Percentiles rank a stretch among this genome's conserved stretches.
These are phyloP conservation scores for Azorinus chamasolen DNA, from an alignment of 2,888 invertebrate species.

Conservation along the genomic window DNA sequence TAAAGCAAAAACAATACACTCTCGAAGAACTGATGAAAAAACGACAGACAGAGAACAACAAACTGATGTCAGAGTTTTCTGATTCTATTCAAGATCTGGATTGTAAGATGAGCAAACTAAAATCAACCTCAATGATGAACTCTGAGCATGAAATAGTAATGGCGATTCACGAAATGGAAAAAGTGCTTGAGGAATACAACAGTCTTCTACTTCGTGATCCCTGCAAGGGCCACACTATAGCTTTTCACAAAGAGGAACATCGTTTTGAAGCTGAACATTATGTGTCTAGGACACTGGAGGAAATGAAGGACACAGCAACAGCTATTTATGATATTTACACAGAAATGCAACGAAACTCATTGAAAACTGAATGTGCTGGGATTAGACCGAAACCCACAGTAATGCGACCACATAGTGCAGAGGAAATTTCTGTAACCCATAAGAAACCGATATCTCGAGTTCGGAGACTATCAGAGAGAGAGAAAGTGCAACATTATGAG, in stretches of 20 bases:
- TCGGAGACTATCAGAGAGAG: too few relatives aligned
- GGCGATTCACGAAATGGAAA: slow-evolving; percentile 1
- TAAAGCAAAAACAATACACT: too few relatives aligned
- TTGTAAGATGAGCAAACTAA: too few relatives aligned
- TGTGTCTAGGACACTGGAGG: neutral
- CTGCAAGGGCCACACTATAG: neutral
- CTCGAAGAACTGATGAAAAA: too few relatives aligned
- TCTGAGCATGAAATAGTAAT: neutral
- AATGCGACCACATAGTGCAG: too few relatives aligned
- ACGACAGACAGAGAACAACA: too few relatives aligned
- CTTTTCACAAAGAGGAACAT: neutral
- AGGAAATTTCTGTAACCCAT: neutral
- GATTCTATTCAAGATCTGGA: too few relatives aligned
- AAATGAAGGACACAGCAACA: neutral
- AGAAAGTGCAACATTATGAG: neutral
- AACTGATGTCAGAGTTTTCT: too few relatives aligned
- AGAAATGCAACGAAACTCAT: slow-evolving; percentile 1
- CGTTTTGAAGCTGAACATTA: neutral
- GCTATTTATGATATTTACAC: slow-evolving; percentile 1
- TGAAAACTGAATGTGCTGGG: neutral
- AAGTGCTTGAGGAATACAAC: too few relatives aligned
- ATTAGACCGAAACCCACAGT: too few relatives aligned
- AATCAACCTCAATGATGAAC: too few relatives aligned
- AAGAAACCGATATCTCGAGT: too few relatives aligned
- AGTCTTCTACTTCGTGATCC: neutral